Conservation (phyloP, 1,140 invertebrate species). For the Melipona quadrifasciata region DNA sequence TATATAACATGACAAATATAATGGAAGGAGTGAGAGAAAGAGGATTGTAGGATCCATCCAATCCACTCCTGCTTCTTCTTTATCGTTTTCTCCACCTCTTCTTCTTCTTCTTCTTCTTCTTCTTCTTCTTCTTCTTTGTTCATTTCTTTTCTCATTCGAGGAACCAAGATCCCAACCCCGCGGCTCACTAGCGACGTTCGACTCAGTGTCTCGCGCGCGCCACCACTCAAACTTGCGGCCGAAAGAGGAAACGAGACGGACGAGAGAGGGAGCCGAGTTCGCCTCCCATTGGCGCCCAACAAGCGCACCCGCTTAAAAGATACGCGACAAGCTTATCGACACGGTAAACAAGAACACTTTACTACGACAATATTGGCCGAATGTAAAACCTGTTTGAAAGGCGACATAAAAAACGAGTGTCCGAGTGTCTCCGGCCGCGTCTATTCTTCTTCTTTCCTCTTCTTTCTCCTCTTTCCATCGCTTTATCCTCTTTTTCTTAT, state of each 20-base stretch:
- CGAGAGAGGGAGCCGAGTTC: conserved; percentile 17
- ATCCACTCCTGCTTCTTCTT: conserved; percentile 21
- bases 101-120: conserved; percentile 17
- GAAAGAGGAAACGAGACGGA: neutral
- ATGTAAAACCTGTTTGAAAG: conserved; percentile 70
- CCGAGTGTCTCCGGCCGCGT: conserved; percentile 32
- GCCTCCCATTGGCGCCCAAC: conserved; percentile 75
- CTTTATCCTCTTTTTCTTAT: too few species aligned
- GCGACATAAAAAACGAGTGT: conserved; percentile 67
- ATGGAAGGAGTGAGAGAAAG: conserved; percentile 11
- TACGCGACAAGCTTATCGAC: conserved; percentile 71
- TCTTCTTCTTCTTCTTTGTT: conserved; percentile 43
- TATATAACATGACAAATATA: neutral
- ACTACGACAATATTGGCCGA: conserved; percentile 66
- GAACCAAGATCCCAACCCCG: conserved; percentile 29
- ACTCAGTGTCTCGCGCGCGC: neutral
- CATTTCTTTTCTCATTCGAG: neutral
- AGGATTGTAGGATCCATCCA: too few species aligned
- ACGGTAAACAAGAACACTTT: conserved; percentile 64
- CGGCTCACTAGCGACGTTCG: conserved; percentile 37
- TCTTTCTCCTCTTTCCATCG: neutral
- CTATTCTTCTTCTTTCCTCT: neutral
- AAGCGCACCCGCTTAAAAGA: conserved; percentile 76
- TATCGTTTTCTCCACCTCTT: too few species aligned
- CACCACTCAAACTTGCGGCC: conserved; percentile 3